Base-by-base conservation (phyloP, 1,140 invertebrate genomes). In the Danaus plexippus region DNA sequence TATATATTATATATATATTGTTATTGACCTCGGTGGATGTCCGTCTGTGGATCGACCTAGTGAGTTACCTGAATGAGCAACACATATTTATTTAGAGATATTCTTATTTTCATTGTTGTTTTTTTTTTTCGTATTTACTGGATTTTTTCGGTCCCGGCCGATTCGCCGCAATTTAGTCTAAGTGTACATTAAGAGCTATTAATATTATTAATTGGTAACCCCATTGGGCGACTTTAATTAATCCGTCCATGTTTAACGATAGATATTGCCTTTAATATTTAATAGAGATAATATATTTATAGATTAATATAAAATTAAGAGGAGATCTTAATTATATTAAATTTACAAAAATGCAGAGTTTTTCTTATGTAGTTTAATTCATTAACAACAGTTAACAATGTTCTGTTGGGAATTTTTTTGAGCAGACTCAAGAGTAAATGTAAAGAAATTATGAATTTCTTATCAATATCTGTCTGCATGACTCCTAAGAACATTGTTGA, bases 251-350 rank as follows among this genome's bases (percentile, higher is more conserved):
- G 77, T 87, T 73, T 87, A 84, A 85, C 75, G 75, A 85, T 87
- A 87, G 80, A 85, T 85, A 83, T 87, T 87, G 84, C 84, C 84
- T 87, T 85, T 85, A 85, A 85, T 84, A 84, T 82, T 84, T 84
- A 85, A 87, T 85, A 87, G 77, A 87, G 76, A 69, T 85, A 87
- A 84, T 87, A 85, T 87, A 87, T 87, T 87, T 87, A 85, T 87
- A 85, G 82, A 78, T 66, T 77, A 83, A 71, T 72, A 55, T 63
- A 62, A 73, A 69, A 70, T 73, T 81, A 81, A 78, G 73, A 67
- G 69, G 57, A 77, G 71, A 81, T 81, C 75, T 74, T 81, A 78
- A 80, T 64, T 75, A 75, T 75, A 77, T 69, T 75, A 67, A 73
- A 61, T 78, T 79, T 78, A 71, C 65, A 79, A 62, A 76, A 69